Evolutionary conservation across 2,113 vertebrate species (phyloP).

Genomic region (Pangasianodon hypophthalmus): DNA sequence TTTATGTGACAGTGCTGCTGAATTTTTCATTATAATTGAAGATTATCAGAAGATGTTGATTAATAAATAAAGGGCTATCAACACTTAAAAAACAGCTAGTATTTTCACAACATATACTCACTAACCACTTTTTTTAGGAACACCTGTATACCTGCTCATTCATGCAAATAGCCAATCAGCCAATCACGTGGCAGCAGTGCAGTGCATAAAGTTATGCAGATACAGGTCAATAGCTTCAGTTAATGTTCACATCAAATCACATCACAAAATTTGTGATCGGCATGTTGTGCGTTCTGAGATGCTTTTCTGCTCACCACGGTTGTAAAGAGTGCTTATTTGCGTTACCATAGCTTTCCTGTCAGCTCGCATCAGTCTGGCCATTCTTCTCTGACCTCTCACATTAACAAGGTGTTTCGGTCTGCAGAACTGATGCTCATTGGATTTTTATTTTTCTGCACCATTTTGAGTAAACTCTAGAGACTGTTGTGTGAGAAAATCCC

Average conservation of each 20-base stretch:
- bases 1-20: background rate
- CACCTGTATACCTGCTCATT: background rate
- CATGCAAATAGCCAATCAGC: background rate
- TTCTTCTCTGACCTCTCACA: background rate
- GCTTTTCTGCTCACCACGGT: background rate
- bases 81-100: background rate
- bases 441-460: background rate
- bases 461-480: background rate
- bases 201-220: background rate
- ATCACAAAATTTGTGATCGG: background rate
- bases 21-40: background rate
- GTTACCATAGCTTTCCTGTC: background rate
- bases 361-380: background rate
- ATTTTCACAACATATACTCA: background rate
- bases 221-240: background rate
- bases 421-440: background rate
- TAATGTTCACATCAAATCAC: background rate
- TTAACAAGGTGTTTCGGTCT: background rate
- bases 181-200: background rate
- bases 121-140: background rate
- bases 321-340: background rate
- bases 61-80: background rate
- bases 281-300: background rate
- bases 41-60: background rate
- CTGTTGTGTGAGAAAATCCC: background rate